Evolutionary conservation across 2,797 vertebrate species (phyloP), one percentile per base, ranked within the genome.

Genomic region (Rousettus madagascariensis): DNA sequence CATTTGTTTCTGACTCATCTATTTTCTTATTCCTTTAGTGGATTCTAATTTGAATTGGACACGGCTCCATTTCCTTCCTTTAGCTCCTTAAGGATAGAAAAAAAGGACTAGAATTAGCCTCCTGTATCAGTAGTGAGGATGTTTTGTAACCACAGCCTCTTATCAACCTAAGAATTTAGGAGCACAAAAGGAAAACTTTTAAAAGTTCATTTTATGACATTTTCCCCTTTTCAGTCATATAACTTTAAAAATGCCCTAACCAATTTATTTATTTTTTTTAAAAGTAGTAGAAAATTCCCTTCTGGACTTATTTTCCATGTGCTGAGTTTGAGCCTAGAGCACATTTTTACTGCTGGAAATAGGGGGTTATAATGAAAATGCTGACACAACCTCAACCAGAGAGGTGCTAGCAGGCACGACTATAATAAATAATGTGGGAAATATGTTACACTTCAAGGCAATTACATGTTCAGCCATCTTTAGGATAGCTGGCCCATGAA

Each of bases 381-480:
- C 98, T 98, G 98, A 98, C 98, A 98, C 98, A 98, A 98, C 98
- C 97, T 98, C 98, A 97, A 97, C 98, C 97, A 98, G 96, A 83
- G 97, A 98, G 97, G 98, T 97, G 96, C 97, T 98, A 97, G 96
- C 90, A 98, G 98, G 97, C 97, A 97, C 24, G 74, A 95, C 75
- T 96, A 86, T 98, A 98, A 98, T 98, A 98, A 98, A 98, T 98
- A 98, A 98, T 97, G 96, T 97, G 98, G 97, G 98, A 98, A 98
- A 98, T 98, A 98, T 98, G 98, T 98, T 98, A 98, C 96, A 98
- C 97, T 98, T 98, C 98, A 98, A 98, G 98, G 98, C 98, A 98
- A 98, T 98, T 98, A 98, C 97, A 96, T 97, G 97, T 98, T 98
- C 98, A 98, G 97, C 98, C 98, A 98, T 98, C 97, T 98, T 98